Base-by-base conservation (phyloP, 1,140 invertebrate genomes). In the Plectrocnemia conspersa region DNA sequence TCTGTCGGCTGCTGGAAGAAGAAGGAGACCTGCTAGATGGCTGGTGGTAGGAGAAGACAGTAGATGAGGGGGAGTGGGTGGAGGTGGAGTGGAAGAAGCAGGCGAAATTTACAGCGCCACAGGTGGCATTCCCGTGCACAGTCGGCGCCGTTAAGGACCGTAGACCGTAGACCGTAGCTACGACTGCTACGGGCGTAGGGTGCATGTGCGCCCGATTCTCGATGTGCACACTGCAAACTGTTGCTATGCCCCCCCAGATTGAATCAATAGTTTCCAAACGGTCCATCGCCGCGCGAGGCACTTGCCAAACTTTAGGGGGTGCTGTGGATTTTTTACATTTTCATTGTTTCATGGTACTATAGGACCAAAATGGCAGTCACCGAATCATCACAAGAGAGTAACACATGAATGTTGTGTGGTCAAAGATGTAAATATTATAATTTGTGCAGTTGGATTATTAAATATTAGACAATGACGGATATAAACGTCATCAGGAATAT, bases 61-160 rank as follows among this genome's bases (percentile, higher is more conserved):
- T 29, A 29, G 41, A 19, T 16, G 21, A 23, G 41, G 21, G 2
- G 23, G 24, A 44, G 19, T 19, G 5, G 5, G 18, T 7, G 41
- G 19, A 19, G 35, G 46, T 18, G 23, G 44, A 35, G 54, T 23
- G 11, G 13, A 33, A 46, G 38, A 38, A 16, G 18, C 19, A 61
- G 35, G 54, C 59, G 42, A 61, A 61, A 59, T 55, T 61, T 61
- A 41, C 45, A 56, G 40, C 52, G 59, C 59, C 54, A 61, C 59
- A 61, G 59, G 59, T 61, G 59, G 50, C 35, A 50, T 46, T 25
- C 24, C 53, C 29, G 11, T 38, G 55, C 47, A 52, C 55, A 58
- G 55, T 46, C 27, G n/a, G 18, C 24, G 33, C 21, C 6, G 27
- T 38, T 16, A 16, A 38, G 18, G 5, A 7, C 18, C 35, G 7